Evolutionary conservation across 1,140 invertebrate species (phyloP).

Genomic region (Drosophila miranda): DNA sequence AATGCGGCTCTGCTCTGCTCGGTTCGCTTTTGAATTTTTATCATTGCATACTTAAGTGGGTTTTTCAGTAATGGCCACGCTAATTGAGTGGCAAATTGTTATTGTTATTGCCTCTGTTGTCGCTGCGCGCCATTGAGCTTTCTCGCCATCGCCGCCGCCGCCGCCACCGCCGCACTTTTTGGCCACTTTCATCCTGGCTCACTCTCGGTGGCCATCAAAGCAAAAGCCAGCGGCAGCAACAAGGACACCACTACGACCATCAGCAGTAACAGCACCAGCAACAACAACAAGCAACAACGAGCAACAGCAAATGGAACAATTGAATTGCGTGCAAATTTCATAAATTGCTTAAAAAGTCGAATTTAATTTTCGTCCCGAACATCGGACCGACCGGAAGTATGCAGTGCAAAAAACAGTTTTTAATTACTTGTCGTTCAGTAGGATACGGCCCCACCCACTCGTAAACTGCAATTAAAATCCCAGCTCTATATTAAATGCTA

Average conservation of each 20-base stretch:
- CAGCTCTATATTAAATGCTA: slow-evolving; percentile 57
- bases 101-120: slow-evolving; percentile 76
- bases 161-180: neutral
- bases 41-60: slow-evolving; percentile 80
- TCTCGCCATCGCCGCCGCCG: slow-evolving; percentile 4
- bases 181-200: slow-evolving; percentile 5
- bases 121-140: slow-evolving; percentile 57
- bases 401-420: slow-evolving; percentile 46
- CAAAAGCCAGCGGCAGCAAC: slow-evolving; percentile 41
- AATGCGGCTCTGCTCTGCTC: slow-evolving; percentile 11
- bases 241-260: slow-evolving; percentile 19
- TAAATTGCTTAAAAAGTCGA: slow-evolving; percentile 73
- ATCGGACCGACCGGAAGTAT: slow-evolving; percentile 24
- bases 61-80: slow-evolving; percentile 79
- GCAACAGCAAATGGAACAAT: slow-evolving; percentile 55
- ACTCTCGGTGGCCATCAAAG: slow-evolving; percentile 48
- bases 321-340: slow-evolving; percentile 76
- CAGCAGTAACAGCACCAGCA: slow-evolving; percentile 14
- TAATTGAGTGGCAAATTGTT: slow-evolving; percentile 80
- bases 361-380: slow-evolving; percentile 55
- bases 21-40: slow-evolving; percentile 78
- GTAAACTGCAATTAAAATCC: slow-evolving; percentile 72
- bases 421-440: slow-evolving; percentile 53
- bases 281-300: slow-evolving; percentile 9
- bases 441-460: slow-evolving; percentile 13